phyloP scores from a whole-genome alignment of 2,888 invertebrate species.

The Rhagium mordax region DNA sequence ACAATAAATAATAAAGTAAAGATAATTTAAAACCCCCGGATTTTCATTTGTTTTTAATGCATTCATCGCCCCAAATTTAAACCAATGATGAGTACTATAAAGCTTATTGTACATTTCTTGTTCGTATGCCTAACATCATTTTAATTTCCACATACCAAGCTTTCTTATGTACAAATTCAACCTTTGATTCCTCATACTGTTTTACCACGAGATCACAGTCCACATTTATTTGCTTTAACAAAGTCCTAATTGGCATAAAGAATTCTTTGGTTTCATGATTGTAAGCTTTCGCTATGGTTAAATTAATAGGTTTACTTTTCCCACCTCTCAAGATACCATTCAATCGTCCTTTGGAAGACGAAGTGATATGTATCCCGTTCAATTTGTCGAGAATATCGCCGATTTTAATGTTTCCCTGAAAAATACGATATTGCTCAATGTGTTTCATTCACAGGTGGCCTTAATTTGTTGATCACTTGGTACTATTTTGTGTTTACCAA shows the following conservation, averaged over 20 bases:
- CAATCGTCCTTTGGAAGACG: slow-evolving; percentile 70
- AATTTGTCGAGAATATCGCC: slow-evolving; percentile 79
- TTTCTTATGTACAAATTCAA: background rate
- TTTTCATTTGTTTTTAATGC: no score
- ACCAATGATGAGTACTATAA: no score
- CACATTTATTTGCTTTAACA: slow-evolving; percentile 61
- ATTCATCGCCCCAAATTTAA: no score
- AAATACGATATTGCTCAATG: no score
- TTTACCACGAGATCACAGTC: slow-evolving; percentile 55
- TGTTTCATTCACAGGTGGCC: no score
- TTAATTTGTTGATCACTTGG: no score
- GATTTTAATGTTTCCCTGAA: slow-evolving; percentile 73
- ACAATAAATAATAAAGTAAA: background rate
- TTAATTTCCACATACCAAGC: background rate
- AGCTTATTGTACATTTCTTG: no score
- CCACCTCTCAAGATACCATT: slow-evolving; percentile 70
- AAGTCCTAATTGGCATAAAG: slow-evolving; percentile 69
- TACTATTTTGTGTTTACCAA: background rate
- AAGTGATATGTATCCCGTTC: slow-evolving; percentile 72
- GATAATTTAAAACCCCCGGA: no score
- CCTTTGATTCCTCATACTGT: slow-evolving; percentile 40
- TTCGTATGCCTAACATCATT: no score
- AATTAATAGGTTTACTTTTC: slow-evolving; percentile 69
- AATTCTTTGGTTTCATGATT: slow-evolving; percentile 65
- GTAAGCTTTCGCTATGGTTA: slow-evolving; percentile 74